These are phyloP conservation scores for Micrasema minimum DNA, from an alignment of 1,140 invertebrate genomes.

Conservation along the genomic window DNA sequence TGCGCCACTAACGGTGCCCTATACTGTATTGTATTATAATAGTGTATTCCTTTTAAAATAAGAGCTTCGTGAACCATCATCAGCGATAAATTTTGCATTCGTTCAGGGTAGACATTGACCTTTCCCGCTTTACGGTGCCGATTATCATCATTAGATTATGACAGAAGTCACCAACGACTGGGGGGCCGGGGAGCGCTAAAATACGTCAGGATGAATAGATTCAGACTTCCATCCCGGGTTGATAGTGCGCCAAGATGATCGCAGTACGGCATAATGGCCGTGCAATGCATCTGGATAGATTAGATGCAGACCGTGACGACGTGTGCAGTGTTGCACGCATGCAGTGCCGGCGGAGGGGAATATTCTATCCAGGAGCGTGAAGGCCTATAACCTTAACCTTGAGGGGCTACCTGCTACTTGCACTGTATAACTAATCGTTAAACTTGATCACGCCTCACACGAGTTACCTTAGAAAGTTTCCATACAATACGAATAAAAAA, in stretches of 20 bases:
- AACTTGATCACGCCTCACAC: no score
- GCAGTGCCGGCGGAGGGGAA: conserved; percentile 5
- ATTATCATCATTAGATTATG: not conserved
- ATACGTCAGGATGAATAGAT: not conserved
- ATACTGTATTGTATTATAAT: no score
- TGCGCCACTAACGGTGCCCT: no score
- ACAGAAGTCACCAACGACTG: not conserved
- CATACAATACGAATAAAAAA: no score
- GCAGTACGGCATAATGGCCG: not conserved
- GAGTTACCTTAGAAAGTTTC: no score
- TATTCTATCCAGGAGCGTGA: conserved; percentile 8
- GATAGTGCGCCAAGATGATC: not conserved
- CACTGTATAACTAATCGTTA: no score
- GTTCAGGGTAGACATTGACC: no score
- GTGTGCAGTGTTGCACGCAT: not conserved
- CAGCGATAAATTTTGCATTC: no score
- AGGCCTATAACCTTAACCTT: not conserved
- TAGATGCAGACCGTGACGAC: not conserved
- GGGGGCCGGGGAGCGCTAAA: no score
- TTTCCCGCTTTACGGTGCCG: not conserved
- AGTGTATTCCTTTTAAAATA: no score
- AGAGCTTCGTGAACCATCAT: no score
- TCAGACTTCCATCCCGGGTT: no score
- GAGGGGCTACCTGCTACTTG: not conserved
- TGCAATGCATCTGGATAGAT: conserved; percentile 12